phyloP scores from a whole-genome alignment of 2,888 invertebrate genomes.

The Stomorhina lunata region DNA sequence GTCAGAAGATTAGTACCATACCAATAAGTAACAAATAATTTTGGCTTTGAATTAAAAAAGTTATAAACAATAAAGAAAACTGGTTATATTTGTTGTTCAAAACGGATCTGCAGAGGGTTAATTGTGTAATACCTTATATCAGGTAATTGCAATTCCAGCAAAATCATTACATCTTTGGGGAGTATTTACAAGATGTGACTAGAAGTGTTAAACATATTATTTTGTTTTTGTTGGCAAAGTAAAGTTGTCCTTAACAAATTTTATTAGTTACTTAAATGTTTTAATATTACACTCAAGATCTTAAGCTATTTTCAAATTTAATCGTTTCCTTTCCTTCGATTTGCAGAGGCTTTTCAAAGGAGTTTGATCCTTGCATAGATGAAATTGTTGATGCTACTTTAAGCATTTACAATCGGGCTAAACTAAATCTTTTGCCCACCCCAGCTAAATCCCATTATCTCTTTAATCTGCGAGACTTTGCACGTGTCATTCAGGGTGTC shows the following conservation, averaged over 20 bases:
- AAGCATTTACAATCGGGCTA: slow-evolving; percentile 91
- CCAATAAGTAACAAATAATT: no score
- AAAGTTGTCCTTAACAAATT: neutral
- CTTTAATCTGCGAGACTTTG: slow-evolving; percentile 96
- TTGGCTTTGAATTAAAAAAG: no score
- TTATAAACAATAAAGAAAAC: no score
- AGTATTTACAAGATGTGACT: slow-evolving; percentile 7
- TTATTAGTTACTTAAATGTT: no score
- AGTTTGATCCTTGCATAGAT: slow-evolving; percentile 95
- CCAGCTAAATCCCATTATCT: slow-evolving; percentile 96
- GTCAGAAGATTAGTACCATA: no score
- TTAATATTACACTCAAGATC: no score
- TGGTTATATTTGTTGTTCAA: neutral
- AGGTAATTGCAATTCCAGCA: neutral
- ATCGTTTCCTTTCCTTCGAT: neutral
- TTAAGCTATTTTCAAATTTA: neutral
- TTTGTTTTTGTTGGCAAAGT: neutral
- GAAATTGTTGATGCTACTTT: slow-evolving; percentile 93
- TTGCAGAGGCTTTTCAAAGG: slow-evolving; percentile 92
- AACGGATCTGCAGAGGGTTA: no score
- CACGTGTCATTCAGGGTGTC: slow-evolving; percentile 95
- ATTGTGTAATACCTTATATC: neutral
- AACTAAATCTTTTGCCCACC: slow-evolving; percentile 91
- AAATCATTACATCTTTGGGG: neutral
- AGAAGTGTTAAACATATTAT: neutral